A percentile compares a stretch with the other conserved stretches of the same genome.
Evolutionary conservation across 2,797 vertebrate genomes (phyloP).

Genomic region (Alosa sapidissima): DNA sequence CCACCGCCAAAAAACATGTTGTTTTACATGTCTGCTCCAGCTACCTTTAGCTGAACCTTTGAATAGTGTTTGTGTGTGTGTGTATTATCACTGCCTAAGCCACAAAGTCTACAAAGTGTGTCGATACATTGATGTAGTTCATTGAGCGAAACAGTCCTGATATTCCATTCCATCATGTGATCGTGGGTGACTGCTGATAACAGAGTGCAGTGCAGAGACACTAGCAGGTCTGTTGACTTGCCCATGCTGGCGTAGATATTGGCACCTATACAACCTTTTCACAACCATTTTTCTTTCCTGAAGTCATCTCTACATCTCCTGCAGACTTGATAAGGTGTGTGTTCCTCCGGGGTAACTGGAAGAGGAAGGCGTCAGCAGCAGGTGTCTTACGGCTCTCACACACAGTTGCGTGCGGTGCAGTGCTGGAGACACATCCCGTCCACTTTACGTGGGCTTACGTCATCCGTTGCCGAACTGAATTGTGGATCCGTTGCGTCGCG

Average conservation of each 20-base stretch:
- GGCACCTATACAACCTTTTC: background rate
- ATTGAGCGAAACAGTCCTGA: background rate
- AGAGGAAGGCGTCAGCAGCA: background rate
- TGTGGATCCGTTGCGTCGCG: no score
- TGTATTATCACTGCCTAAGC: background rate
- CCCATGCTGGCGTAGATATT: background rate
- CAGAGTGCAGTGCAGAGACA: background rate
- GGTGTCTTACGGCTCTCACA: background rate
- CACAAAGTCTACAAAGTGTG: background rate
- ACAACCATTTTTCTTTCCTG: background rate
- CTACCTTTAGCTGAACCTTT: constrained; percentile 12
- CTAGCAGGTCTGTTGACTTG: background rate
- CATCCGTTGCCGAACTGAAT: no score
- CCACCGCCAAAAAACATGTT: background rate
- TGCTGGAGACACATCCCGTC: no score
- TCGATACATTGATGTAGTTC: background rate
- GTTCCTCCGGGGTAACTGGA: background rate
- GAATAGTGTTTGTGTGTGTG: background rate
- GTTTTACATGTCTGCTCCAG: background rate
- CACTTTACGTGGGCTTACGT: no score
- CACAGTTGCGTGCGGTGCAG: no score
- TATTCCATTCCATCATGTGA: background rate
- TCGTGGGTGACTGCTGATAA: background rate
- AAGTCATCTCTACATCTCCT: background rate
- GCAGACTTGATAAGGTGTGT: background rate